phyloP scores from a whole-genome alignment of 2,113 vertebrate species.

The Tyto alba region DNA sequence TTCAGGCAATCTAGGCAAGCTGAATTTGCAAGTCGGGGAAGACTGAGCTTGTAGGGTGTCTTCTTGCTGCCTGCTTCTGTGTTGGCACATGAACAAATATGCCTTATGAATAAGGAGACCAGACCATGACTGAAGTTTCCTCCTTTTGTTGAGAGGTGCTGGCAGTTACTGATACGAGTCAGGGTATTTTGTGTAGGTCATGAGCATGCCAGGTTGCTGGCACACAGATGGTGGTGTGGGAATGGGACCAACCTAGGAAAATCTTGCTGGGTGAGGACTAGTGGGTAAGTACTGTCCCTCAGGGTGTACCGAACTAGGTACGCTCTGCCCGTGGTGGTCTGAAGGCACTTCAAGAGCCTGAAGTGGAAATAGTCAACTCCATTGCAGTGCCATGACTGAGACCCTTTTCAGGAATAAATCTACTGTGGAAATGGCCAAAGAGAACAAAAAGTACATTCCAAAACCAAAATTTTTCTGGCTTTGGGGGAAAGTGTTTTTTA shows the following conservation, averaged over 20 bases:
- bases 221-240: background rate
- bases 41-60: background rate
- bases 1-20: background rate
- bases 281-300: background rate
- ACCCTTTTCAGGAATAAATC: background rate
- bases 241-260: background rate
- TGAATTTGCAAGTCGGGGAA: background rate
- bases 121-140: background rate
- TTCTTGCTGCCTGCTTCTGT: background rate
- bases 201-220: background rate
- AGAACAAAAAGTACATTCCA: background rate
- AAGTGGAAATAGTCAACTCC: background rate
- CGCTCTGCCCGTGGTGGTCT: background rate
- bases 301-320: background rate
- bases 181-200: background rate
- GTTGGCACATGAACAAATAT: background rate
- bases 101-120: background rate
- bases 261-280: background rate
- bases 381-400: background rate
- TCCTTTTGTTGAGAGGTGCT: constrained; percentile 20
- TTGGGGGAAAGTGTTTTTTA: background rate
- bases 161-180: background rate
- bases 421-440: background rate
- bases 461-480: background rate
- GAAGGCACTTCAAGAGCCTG: background rate